Base-by-base conservation (phyloP, 2,113 vertebrate genomes). In the Nannobrachium achirus region DNA sequence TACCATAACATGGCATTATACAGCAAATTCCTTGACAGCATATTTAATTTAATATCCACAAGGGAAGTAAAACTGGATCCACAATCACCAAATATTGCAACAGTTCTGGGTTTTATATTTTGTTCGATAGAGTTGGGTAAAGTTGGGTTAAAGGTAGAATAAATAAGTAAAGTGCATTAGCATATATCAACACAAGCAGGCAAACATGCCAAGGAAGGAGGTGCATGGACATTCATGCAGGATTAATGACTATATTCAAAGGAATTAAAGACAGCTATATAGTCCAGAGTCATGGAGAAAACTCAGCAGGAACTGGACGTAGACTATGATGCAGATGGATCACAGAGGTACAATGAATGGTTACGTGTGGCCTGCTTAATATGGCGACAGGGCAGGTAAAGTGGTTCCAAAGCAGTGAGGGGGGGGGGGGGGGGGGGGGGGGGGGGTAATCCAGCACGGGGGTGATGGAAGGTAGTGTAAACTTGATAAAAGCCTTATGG, bases 401-500 rank as follows among this genome's bases (percentile, higher is more conserved):
- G 64, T 55, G 67, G 79, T 78, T 79, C 81, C 51, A 82, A 40
- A 55, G 57, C 57, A 63, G 66, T 46, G 67, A 66, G 19, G 49
- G 44, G 60, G n/a, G n/a, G n/a, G n/a, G n/a, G n/a, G n/a, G n/a
- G n/a, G 9, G 18, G 6, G 13, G 18, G 14, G 25, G 16, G 45
- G 50, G 61, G 63, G 75, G 50, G 72, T 72, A 70, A 66, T 79
- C 67, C 64, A 59, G 16, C 57, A 69, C 19, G 42, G 51, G n/a
- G 70, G 49, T 19, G 77, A 14, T 38, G 39, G 25, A 77, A 71
- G 68, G 73, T 46, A 15, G 15, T 68, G 56, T 56, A 66, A 70
- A 78, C 80, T 75, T 62, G 67, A 76, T 79, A 70, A 33, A 64
- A 55, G 14, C 2, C 25, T 33, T 3, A 5, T 2, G 25, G 25